These are phyloP conservation scores for Diarsia rubi DNA, from an alignment of 2,888 invertebrate species.

Conservation along the genomic window DNA sequence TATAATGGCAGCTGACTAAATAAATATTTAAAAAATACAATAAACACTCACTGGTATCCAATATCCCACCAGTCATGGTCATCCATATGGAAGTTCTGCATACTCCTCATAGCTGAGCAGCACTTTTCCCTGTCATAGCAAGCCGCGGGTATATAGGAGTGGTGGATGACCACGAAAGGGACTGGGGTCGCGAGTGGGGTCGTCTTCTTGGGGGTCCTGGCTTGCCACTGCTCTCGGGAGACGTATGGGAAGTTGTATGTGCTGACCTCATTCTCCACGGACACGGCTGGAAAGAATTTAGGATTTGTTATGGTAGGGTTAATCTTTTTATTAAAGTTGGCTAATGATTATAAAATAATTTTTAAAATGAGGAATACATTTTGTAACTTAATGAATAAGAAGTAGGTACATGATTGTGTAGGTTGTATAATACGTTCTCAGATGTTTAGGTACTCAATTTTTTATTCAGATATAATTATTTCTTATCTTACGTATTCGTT, in stretches of 20 bases:
- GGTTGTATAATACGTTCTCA: too few species aligned
- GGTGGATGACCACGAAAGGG: conserved; percentile 93
- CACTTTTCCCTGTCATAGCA: conserved; percentile 90
- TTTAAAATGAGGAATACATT: background rate
- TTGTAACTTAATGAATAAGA: too few species aligned
- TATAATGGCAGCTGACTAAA: too few species aligned
- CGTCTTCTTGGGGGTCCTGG: conserved; percentile 86
- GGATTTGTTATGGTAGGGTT: too few species aligned
- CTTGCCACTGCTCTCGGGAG: conserved; percentile 91
- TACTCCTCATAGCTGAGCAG: conserved; percentile 90
- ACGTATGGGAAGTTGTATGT: conserved; percentile 79
- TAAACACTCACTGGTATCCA: conserved; percentile 87
- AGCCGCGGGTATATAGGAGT: conserved; percentile 91
- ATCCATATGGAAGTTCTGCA: conserved; percentile 92
- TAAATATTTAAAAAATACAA: background rate
- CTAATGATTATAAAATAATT: too few species aligned
- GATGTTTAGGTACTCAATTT: too few species aligned
- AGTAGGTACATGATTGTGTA: too few species aligned
- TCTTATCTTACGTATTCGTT: too few species aligned
- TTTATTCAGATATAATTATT: too few species aligned
- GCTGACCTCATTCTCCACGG: conserved; percentile 77
- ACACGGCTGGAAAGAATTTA: conserved; percentile 51
- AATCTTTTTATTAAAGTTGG: too few species aligned
- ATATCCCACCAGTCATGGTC: conserved; percentile 92
- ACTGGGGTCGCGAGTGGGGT: conserved; percentile 90